These are phyloP conservation scores for Agrypnus murinus DNA, from an alignment of 2,888 invertebrate genomes.

Conservation along the genomic window DNA sequence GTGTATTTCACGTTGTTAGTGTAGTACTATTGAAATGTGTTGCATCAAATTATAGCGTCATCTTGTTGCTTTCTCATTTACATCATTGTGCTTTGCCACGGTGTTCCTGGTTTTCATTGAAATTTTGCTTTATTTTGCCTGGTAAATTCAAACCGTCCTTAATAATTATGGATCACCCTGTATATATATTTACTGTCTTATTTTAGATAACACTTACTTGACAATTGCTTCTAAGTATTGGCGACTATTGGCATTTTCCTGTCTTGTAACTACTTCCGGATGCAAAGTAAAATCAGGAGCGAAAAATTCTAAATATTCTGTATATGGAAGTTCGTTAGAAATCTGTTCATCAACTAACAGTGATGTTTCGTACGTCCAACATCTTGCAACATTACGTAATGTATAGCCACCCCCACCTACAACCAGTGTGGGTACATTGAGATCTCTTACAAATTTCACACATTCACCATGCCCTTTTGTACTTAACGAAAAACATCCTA, in stretches of 20 bases:
- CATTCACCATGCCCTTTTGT: conserved; percentile 98
- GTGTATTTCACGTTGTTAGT: no score
- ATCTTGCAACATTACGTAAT: conserved; percentile 95
- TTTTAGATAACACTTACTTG: no score
- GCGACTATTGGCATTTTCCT: conserved; percentile 95
- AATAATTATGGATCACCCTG: no score
- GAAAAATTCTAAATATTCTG: conserved; percentile 97
- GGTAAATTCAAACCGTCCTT: no score
- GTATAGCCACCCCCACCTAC: conserved; percentile 88
- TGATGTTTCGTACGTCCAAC: conserved; percentile 99
- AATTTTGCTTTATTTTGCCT: no score
- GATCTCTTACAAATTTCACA: conserved; percentile 94
- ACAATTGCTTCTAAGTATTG: conserved; percentile 96
- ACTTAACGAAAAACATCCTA: conserved; percentile 97
- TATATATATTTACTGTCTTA: no score
- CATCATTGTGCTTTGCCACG: no score
- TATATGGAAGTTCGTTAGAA: conserved; percentile 95
- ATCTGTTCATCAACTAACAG: conserved; percentile 94
- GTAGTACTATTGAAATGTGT: no score
- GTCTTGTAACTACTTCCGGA: conserved; percentile 90
- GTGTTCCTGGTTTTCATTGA: no score
- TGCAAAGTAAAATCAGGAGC: conserved; percentile 97
- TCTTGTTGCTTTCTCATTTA: no score
- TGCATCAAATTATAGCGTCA: no score
- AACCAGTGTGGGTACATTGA: conserved; percentile 88